Evolutionary conservation across 2,113 vertebrate genomes (phyloP).

Genomic region (Galbula dea): DNA sequence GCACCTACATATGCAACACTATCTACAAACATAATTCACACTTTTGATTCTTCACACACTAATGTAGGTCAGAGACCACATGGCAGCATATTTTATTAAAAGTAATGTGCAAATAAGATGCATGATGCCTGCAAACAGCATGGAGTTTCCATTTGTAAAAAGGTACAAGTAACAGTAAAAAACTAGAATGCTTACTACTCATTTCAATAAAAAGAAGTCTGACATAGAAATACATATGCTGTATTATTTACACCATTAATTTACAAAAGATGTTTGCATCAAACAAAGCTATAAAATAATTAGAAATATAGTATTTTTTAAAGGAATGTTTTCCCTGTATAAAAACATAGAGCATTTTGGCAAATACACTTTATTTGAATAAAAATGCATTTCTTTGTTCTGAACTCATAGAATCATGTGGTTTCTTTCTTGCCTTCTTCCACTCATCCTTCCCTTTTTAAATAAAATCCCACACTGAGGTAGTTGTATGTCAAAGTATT

Average conservation of each 20-base stretch:
- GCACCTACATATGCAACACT: background rate
- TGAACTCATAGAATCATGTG: slow-evolving; percentile 50
- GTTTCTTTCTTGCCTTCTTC: slow-evolving; percentile 45
- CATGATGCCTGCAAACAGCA: slow-evolving; percentile 57
- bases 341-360: slow-evolving; percentile 64
- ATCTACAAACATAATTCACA: background rate
- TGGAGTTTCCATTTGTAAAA: slow-evolving; percentile 53
- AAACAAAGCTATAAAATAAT: slow-evolving; percentile 78
- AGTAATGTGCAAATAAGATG: slow-evolving; percentile 70
- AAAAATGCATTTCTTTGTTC: slow-evolving; percentile 73
- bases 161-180: slow-evolving; percentile 60
- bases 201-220: slow-evolving; percentile 76
- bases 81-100: slow-evolving; percentile 70
- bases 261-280: slow-evolving; percentile 82
- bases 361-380: slow-evolving; percentile 80
- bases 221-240: slow-evolving; percentile 74
- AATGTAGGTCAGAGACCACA: slow-evolving; percentile 30
- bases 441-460: slow-evolving; percentile 59
- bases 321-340: slow-evolving; percentile 64
- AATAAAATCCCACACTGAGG: slow-evolving; percentile 86
- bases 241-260: slow-evolving; percentile 87
- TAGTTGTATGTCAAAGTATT: slow-evolving; percentile 81
- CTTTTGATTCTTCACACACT: background rate
- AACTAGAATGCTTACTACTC: slow-evolving; percentile 66
- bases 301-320: slow-evolving; percentile 71